Evolutionary conservation across 1,140 invertebrate genomes (phyloP).

Genomic region (Meloidogyne exigua): DNA sequence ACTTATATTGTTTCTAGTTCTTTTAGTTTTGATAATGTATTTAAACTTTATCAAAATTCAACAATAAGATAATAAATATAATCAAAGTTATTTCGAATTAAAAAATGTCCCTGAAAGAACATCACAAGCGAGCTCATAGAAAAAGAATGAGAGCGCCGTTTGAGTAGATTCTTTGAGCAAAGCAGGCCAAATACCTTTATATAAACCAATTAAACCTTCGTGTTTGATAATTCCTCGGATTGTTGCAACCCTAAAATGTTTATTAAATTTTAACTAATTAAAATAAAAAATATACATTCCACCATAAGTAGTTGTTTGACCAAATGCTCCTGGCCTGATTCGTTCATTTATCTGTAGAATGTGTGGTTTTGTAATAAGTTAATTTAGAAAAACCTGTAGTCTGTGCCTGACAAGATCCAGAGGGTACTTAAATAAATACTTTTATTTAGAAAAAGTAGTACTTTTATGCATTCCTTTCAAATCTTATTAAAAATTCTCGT

Average conservation of each 20-base stretch:
- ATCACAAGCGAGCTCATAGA: slow-evolving; percentile 43
- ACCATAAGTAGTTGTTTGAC: slow-evolving; percentile 16
- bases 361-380: not conserved
- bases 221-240: slow-evolving; percentile 12
- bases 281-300: slow-evolving; percentile 21
- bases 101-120: slow-evolving; percentile 8
- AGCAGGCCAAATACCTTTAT: slow-evolving; percentile 40
- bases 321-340: slow-evolving; percentile 11
- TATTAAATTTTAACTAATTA: slow-evolving; percentile 12
- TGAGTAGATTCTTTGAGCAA: slow-evolving; percentile 41
- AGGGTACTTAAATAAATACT: slow-evolving; percentile 31
- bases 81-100: not conserved
- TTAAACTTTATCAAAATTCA: not conserved
- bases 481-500: no score
- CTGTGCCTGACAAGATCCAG: slow-evolving; percentile 41
- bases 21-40: no score
- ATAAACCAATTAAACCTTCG: slow-evolving; percentile 33
- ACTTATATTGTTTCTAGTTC: no score
- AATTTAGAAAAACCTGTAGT: slow-evolving; percentile 19
- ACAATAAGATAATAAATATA: not conserved
- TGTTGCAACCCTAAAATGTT: not conserved
- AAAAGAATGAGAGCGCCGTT: slow-evolving; percentile 41
- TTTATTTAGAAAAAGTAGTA: not conserved
- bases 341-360: slow-evolving; percentile 7
- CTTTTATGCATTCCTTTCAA: no score